Base-by-base conservation (phyloP, 2,113 vertebrate species). In the Erythrocercus mccallii region DNA sequence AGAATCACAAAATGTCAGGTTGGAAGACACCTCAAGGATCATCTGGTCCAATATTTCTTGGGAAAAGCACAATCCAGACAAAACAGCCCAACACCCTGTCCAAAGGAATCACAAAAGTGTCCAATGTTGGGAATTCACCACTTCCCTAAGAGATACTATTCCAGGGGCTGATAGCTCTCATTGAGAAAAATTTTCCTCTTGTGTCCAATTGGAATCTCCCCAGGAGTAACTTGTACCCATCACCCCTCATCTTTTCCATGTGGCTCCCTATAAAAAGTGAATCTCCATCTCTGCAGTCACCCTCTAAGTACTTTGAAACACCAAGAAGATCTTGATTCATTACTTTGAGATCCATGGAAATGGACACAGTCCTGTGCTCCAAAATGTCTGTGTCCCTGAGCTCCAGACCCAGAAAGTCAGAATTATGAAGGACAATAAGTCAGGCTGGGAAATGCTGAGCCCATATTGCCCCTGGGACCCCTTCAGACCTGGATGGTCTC, bases 141-240 rank as follows among this genome's bases (percentile, higher is more conserved):
- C 30, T 58, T 64, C 22, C 14, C 37, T 51, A 30, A 27, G 48
- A 31, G 28, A 40, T 31, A 12, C 40, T 40, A 80, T 74, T 85
- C 8, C 73, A 62, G 2, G 20, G 54, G 28, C 27, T 56, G 22
- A 51, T 4, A n/a, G 5, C 3, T 51, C 24, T 35, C 18, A 31
- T 0, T 15, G 37, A 27, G 64, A 57, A 45, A 47, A 64, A 11
- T 2, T 7, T 64, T 45, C 62, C 21, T 40, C 7, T 57, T 64
- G 28, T 64, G 48, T 40, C n/a, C 25, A 33, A 0, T 0, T 23
- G 15, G 44, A 44, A n/a, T 44, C 16, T 45, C 28, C 10, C 37
- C 30, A 12, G 37, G 33, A 71, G 30, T 31, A 64, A 64, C 8
- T 28, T 64, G 14, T 27, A 38, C 33, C 37, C 33, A 27, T 15